Conservation (phyloP, 92 coral and sea anemone genomes). For the Actinostola sp. region DNA sequence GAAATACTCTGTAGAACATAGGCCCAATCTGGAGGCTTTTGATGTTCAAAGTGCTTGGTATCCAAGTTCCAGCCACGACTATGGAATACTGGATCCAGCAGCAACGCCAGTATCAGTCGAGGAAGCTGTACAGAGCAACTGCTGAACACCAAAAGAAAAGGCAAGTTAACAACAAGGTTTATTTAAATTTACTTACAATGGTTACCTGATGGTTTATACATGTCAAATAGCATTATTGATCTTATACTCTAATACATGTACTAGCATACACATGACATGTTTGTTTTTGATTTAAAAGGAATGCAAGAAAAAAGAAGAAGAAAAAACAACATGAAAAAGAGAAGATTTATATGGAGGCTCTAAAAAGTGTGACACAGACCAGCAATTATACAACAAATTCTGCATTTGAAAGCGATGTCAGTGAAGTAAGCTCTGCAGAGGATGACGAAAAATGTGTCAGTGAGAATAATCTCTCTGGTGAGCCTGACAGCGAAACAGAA, state of each 20-base stretch:
- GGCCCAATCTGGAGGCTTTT: slow-evolving; percentile 11
- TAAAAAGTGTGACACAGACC: slow-evolving; percentile 20
- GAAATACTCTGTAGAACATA: slow-evolving; percentile 20
- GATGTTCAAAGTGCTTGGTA: background rate
- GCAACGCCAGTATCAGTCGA: slow-evolving; percentile 3
- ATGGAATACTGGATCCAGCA: slow-evolving; percentile 16
- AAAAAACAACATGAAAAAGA: slow-evolving; percentile 25
- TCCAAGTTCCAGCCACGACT: slow-evolving; percentile 15
- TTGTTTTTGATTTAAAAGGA: too few relatives aligned
- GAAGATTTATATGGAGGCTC: slow-evolving; percentile 21
- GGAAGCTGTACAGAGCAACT: too few relatives aligned
- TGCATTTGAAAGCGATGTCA: too few relatives aligned
- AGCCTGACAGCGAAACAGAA: background rate
- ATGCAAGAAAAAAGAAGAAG: slow-evolving; percentile 17
- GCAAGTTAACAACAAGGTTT: too few relatives aligned
- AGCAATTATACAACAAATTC: slow-evolving; percentile 3
- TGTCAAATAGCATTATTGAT: too few relatives aligned
- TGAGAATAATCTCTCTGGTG: background rate
- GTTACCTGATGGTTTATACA: too few relatives aligned
- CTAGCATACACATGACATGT: too few relatives aligned
- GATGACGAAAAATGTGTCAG: background rate
- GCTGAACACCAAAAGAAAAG: too few relatives aligned
- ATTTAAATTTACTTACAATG: too few relatives aligned
- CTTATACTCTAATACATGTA: too few relatives aligned
- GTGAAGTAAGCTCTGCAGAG: background rate